phyloP scores from a whole-genome alignment of 2,113 vertebrate species.

The Leucosticte australis region DNA sequence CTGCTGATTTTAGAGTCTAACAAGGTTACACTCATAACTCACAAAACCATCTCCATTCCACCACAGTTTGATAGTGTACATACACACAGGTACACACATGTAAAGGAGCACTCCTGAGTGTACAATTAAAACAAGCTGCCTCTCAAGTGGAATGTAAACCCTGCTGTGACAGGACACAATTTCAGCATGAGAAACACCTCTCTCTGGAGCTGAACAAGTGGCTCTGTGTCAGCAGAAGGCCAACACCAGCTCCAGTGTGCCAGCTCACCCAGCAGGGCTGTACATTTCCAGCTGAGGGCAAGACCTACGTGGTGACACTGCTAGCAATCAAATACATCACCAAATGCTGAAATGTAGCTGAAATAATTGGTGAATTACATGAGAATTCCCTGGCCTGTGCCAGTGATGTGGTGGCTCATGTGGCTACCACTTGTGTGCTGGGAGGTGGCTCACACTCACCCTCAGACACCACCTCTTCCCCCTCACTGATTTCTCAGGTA shows the following conservation, averaged over 20 bases:
- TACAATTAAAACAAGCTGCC: not conserved
- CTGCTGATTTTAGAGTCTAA: not conserved
- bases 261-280: not conserved
- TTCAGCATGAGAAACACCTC: not conserved
- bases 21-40: not conserved
- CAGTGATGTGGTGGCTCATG: not conserved
- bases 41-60: not conserved
- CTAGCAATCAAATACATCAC: not conserved
- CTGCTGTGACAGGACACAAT: not conserved
- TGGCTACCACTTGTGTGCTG: fast-evolving
- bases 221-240: not conserved
- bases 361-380: not conserved
- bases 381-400: fast-evolving
- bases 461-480: not conserved
- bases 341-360: not conserved
- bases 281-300: not conserved
- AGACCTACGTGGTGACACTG: not conserved
- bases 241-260: not conserved
- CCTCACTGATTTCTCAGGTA: not conserved
- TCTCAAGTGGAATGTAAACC: not conserved
- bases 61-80: not conserved
- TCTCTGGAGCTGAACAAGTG: not conserved
- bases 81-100: fast-evolving
- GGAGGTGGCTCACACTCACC: not conserved
- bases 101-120: not conserved